Evolutionary conservation across 2,888 invertebrate species (phyloP).

Genomic region (Tetheella fluctuosa): DNA sequence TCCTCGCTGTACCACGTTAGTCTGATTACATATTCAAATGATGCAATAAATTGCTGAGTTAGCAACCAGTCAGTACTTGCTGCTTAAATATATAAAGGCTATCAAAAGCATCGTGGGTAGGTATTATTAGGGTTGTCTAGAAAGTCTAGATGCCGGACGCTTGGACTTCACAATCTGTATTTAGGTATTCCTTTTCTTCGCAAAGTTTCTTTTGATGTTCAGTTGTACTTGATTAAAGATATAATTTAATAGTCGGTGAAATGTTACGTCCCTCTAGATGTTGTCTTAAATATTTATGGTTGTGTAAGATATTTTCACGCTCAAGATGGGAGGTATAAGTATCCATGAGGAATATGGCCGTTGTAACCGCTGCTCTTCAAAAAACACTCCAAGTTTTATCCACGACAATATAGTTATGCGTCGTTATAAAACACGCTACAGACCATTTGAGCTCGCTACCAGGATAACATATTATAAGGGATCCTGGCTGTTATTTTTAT

Average conservation of each 20-base stretch:
- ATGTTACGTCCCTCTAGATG: not conserved
- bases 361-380: constrained; percentile 48
- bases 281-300: not conserved
- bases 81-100: constrained; percentile 14
- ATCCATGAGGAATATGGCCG: constrained; percentile 36
- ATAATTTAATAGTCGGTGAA: not conserved
- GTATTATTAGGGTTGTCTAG: not conserved
- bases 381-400: constrained; percentile 45
- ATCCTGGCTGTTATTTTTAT: constrained; percentile 70
- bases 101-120: not conserved
- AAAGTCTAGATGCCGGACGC: not conserved
- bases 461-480: constrained; percentile 60
- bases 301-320: constrained; percentile 23
- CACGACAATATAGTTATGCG: constrained; percentile 50
- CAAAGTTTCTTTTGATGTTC: not conserved
- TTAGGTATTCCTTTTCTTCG: not conserved
- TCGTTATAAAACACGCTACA: constrained; percentile 63
- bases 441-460: constrained; percentile 59
- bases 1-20: constrained; percentile 33
- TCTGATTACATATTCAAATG: constrained; percentile 59
- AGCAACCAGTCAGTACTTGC: constrained; percentile 35
- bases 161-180: not conserved
- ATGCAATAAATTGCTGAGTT: constrained; percentile 56
- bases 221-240: not conserved
- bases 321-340: constrained; percentile 27